Base-by-base conservation (phyloP, 2,797 vertebrate species). In the Tapera naevia region DNA sequence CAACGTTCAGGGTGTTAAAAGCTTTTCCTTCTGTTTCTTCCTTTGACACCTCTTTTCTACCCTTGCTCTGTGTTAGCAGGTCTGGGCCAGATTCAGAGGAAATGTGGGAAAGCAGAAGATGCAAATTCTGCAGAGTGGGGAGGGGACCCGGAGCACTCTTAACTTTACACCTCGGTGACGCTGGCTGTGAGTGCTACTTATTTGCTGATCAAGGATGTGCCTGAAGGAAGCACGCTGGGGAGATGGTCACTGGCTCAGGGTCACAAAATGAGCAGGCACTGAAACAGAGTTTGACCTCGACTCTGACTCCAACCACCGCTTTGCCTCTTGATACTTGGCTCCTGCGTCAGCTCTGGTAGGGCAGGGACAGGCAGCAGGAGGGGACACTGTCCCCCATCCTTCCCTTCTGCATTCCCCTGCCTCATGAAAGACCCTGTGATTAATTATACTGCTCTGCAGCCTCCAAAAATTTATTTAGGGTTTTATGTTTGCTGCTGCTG, bases 381-480 rank as follows among this genome's bases (percentile, higher is more conserved):
- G 43, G 25, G 32, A 7, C 1, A 43, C 45, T 10, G 45, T 76
- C 48, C 70, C 4, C 2, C 50, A 71, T 46, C 69, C 53, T 50
- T 33, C 13, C 30, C 57, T 82, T 67, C 62, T 67, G 78, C 7
- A 3, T 70, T 27, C 24, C 58, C 67, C 30, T n/a, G 48, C 80
- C 74, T 84, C 10, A 0, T 35, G 67, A 92, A 61, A 35, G 39
- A 69, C 78, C 46, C 71, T 73, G 51, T 85, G 84, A 93, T 93
- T 94, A 88, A 95, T 94, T 58, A 51, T 6, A 78, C 48, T 13
- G 5, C 66, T 81, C 41, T 1, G 2, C 9, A 4, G 76, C 73
- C 16, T 7, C 61, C 1, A 6, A 70, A 88, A 87, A 89, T 72
- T 90, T 88, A 87, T 96, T 75, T 93, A 67, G 64, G 41, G 69